Base-by-base conservation (phyloP, 2,797 vertebrate genomes). In the Enteromius unitaeniatus region DNA sequence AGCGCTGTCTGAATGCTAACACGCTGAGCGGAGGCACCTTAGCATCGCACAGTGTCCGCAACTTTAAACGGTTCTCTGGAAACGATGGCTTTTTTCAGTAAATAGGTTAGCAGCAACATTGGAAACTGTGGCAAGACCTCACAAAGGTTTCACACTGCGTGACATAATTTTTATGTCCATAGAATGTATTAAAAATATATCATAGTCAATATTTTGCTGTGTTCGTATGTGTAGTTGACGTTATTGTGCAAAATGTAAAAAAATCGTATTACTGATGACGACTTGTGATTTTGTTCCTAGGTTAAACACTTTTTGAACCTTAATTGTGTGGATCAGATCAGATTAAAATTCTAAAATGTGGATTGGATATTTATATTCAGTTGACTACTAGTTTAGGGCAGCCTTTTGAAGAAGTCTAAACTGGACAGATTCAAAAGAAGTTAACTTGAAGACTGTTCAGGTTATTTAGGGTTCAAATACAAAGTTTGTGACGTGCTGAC, bases 1-100 rank as follows among this genome's bases (percentile, higher is more conserved):
- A 78, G 53, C 19, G 21, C 62, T 26, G 42, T 19, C 40, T 85
- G 64, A 86, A 78, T 67, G 55, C 28, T 60, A 37, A 55, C 17
- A n/a, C 21, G 6, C 37, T 75, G 77, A 79, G 47, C 73, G 6
- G 15, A 42, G n/a, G 74, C 55, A 78, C 81, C 47, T 76, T 40
- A 13, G 40, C 10, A 28, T 51, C 42, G 64, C 21, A 40, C 60
- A 51, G 21, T 3, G 3, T 37, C 26, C 11, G 15, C 17, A n/a
- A 17, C 26, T 6, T 19, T 42, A 14, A 40, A 7, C 10, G 4
- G 31, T 69, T 81, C 37, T 70, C 14, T 70, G 67, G 37, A 45
- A 80, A 19, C 31, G 0, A 14, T 1, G 6, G 13, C 19, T 14
- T 47, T 51, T 45, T 14, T 82, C 19, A 28, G 2, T 69, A 31